phyloP scores from a whole-genome alignment of 2,797 vertebrate species.

The Tachyglossus aculeatus region DNA sequence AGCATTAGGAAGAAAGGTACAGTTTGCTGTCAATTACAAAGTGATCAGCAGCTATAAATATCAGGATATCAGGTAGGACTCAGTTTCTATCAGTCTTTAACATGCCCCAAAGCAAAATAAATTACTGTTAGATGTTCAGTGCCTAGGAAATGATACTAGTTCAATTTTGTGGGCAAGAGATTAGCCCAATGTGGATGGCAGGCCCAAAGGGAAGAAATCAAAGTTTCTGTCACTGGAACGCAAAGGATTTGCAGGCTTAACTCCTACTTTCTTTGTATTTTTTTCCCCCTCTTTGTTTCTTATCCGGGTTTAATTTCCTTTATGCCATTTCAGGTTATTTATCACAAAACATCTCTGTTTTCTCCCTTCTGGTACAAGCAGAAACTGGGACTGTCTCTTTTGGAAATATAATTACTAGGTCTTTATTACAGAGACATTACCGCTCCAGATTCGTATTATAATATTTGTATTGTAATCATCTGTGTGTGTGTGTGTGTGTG shows the following conservation, averaged over 20 bases:
- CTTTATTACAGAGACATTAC: not conserved
- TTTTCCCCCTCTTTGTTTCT: not conserved
- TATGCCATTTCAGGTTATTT: constrained; percentile 11
- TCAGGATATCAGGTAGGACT: too few relatives aligned
- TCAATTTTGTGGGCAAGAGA: not conserved
- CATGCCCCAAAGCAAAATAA: not conserved
- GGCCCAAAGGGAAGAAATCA: not conserved
- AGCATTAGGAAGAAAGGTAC: too few relatives aligned
- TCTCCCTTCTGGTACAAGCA: not conserved
- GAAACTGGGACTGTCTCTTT: not conserved
- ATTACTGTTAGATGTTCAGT: not conserved
- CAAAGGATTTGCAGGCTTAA: not conserved
- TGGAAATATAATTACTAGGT: not conserved
- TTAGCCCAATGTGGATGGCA: not conserved
- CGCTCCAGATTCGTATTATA: not conserved
- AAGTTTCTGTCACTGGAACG: not conserved
- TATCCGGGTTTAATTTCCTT: constrained; percentile 15
- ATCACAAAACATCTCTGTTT: not conserved
- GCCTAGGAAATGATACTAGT: not conserved
- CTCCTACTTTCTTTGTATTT: not conserved
- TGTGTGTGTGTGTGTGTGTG: not conserved
- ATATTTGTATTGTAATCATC: not conserved
- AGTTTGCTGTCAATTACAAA: too few relatives aligned
- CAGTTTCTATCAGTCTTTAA: too few relatives aligned
- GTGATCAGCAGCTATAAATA: too few relatives aligned